These are phyloP conservation scores for Brachirus orientalis DNA, from an alignment of 2,113 vertebrate species.

Conservation along the genomic window DNA sequence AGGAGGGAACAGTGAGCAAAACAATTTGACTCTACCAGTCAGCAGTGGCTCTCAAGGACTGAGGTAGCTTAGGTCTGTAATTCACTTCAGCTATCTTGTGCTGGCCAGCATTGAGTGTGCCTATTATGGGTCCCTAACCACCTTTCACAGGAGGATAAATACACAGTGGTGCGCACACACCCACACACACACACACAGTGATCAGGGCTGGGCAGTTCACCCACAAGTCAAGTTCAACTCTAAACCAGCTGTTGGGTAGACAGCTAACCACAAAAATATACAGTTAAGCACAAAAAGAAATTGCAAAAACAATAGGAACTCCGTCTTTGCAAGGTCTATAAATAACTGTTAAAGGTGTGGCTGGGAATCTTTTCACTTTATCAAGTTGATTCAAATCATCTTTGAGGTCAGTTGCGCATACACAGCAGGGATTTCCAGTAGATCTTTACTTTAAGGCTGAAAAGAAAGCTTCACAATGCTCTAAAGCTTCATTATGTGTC, in stretches of 20 bases:
- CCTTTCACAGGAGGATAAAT: conserved; percentile 68
- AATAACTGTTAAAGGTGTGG: conserved; percentile 42
- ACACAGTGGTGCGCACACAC: conserved; percentile 39
- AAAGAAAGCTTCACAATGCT: conserved; percentile 14
- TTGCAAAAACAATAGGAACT: conserved; percentile 56
- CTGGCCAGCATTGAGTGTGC: conserved; percentile 56
- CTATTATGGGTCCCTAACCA: conserved; percentile 71
- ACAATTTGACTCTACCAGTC: conserved; percentile 60
- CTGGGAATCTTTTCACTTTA: conserved; percentile 32
- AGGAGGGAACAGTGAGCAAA: conserved; percentile 49
- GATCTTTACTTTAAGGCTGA: not conserved
- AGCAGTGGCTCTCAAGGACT: conserved; percentile 59
- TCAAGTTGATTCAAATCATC: conserved; percentile 32
- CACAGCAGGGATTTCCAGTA: conserved; percentile 27
- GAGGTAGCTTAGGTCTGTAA: conserved; percentile 73
- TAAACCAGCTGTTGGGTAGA: conserved; percentile 57
- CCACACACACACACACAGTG: conserved; percentile 34
- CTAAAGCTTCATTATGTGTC: conserved; percentile 3
- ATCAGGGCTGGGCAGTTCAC: conserved; percentile 62
- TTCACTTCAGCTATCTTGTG: conserved; percentile 68
- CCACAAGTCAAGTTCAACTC: conserved; percentile 62
- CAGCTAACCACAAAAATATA: conserved; percentile 59
- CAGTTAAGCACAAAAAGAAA: conserved; percentile 22
- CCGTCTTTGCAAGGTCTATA: conserved; percentile 19
- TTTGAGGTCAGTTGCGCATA: conserved; percentile 15